Evolutionary conservation across 2,797 vertebrate species (phyloP), one percentile per base, ranked within the genome.

Genomic region (Delichon dasypus): DNA sequence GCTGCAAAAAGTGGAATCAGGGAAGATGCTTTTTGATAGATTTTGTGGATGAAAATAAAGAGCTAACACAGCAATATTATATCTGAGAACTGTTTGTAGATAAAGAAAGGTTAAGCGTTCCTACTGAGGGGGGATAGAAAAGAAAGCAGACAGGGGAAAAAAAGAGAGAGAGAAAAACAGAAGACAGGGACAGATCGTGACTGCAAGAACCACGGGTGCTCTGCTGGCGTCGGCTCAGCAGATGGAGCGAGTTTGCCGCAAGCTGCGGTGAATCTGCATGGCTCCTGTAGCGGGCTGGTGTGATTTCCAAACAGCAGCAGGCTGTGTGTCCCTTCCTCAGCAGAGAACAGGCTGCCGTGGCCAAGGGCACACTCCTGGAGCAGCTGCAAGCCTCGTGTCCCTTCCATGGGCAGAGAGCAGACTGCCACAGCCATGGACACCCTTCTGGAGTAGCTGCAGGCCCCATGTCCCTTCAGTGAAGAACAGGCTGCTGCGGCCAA

Each of bases 41-140:
- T 48, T 34, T 48, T 34, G 34, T 1, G 0, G 42, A 9, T 1
- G 0, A 48, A 34, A 48, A 42, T 30, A 9, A 57, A 48, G 13
- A 2, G 7, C 30, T 34, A 25, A 48, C 0, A 1, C 0, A 4
- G 20, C 34, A 65, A 4, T 25, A 11, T 48, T 34, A 2, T 20
- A 34, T 42, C 21, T 50, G 30, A 34, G 34, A 21, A 30, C 6
- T 14, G 5, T 34, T 50, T 57, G 5, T 5, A 34, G 51, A 25
- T 13, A 21, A 57, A 44, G 36, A 42, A 65, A 3, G 16, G 13
- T 40, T 40, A 20, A 20, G 4, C 4, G 3, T 47, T 47, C 42
- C 42, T 47, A 11, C 13, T 0, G 1, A 55, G 48, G 11, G 7
- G 8, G 11, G 19, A 16, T 5, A 25, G 13, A 40, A 29, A 40